phyloP scores from a whole-genome alignment of 2,113 vertebrate species.

The Leptobrachium leishanense region DNA sequence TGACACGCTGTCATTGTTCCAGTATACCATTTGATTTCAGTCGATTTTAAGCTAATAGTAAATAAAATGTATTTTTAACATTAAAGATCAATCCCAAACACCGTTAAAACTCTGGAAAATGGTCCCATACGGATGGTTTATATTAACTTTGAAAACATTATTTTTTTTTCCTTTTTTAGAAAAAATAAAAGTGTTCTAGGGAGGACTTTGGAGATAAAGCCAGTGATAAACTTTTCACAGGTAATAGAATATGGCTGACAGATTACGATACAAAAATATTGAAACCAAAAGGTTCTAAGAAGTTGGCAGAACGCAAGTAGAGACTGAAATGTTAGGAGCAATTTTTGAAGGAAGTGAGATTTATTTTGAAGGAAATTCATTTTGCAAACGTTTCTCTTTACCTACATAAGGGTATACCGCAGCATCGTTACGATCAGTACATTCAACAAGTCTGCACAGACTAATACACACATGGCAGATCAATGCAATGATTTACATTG shows the following conservation, averaged over 20 bases:
- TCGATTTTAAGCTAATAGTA: too few relatives aligned
- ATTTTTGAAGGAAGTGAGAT: conserved; percentile 76
- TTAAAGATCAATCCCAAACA: background rate
- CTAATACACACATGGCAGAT: too few relatives aligned
- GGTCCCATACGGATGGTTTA: background rate
- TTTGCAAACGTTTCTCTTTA: conserved; percentile 70
- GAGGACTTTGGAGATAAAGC: conserved; percentile 1
- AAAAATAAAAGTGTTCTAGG: background rate
- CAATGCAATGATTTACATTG: too few relatives aligned
- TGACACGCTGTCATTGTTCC: too few relatives aligned
- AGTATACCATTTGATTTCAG: too few relatives aligned
- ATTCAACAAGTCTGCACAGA: too few relatives aligned
- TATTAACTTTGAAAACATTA: background rate
- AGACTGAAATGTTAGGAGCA: conserved; percentile 68
- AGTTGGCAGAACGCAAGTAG: conserved; percentile 29
- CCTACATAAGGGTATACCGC: background rate
- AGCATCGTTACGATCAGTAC: too few relatives aligned
- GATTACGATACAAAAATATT: background rate
- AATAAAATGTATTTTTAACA: background rate
- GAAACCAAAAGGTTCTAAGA: background rate
- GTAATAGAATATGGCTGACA: background rate
- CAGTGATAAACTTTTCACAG: conserved; percentile 3
- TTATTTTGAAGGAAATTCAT: conserved; percentile 81
- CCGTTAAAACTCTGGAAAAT: background rate
- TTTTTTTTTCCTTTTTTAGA: background rate